Evolutionary conservation across 2,888 invertebrate genomes (phyloP).

Genomic region (Drosophila tanythrix): DNA sequence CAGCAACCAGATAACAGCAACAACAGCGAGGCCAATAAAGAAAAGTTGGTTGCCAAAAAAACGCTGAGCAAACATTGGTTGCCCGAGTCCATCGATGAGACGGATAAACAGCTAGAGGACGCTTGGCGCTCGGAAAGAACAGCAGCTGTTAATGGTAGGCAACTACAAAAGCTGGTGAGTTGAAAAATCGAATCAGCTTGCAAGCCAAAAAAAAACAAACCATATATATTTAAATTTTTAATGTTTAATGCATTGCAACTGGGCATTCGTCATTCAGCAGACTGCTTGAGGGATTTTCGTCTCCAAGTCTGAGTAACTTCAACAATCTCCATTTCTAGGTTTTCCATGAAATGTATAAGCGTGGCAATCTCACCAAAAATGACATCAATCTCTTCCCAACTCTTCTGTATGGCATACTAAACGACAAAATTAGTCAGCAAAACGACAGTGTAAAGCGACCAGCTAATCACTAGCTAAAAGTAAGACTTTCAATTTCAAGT

Average conservation of each 20-base stretch:
- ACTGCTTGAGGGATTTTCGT: neutral
- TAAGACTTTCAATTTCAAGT: neutral
- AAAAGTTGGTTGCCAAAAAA: neutral
- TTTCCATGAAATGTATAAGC: conserved; percentile 61
- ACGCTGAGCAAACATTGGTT: conserved; percentile 7
- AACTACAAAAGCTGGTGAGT: conserved; percentile 53
- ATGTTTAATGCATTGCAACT: neutral
- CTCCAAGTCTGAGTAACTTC: neutral
- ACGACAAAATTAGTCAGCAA: neutral
- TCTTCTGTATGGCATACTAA: conserved; percentile 48
- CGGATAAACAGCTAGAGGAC: conserved; percentile 27
- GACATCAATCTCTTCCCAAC: conserved; percentile 58
- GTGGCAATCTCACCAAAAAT: conserved; percentile 64
- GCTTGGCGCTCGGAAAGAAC: conserved; percentile 49
- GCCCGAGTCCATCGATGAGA: conserved; percentile 27
- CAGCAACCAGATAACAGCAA: neutral
- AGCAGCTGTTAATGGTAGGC: conserved; percentile 29
- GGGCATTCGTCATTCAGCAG: neutral
- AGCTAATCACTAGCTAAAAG: neutral
- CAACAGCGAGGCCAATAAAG: neutral
- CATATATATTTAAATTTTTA: neutral
- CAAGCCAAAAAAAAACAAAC: neutral
- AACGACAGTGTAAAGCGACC: neutral
- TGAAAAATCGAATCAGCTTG: neutral
- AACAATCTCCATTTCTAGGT: conserved; percentile 25